Conservation (phyloP, 2,113 vertebrate species). For the Recurvirostra avosetta region DNA sequence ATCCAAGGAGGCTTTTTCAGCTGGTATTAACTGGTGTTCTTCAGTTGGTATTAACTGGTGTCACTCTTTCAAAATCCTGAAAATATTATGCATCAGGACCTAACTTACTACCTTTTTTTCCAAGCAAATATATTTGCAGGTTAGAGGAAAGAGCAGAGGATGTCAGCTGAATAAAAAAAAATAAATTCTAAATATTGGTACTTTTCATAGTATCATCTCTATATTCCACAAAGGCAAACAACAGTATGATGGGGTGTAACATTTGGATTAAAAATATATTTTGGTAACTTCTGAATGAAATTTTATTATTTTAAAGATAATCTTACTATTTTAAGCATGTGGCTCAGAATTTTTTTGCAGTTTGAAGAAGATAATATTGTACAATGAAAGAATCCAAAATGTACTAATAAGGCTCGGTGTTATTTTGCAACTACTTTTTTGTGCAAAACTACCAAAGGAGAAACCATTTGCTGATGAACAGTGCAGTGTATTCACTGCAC, state of each 20-base stretch:
- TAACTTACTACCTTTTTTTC: neutral
- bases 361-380: neutral
- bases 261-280: neutral
- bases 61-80: neutral
- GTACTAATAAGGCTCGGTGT: fast-evolving
- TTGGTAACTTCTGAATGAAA: neutral
- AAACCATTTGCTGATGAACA: neutral
- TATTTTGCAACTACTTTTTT: neutral
- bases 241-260: neutral
- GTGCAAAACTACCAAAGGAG: neutral
- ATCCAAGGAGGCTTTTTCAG: neutral
- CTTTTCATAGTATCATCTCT: neutral
- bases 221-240: neutral
- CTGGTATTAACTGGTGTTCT: neutral
- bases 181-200: neutral
- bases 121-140: neutral
- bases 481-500: neutral
- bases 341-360: neutral
- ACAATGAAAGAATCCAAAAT: neutral
- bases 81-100: neutral
- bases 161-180: neutral
- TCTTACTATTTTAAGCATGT: neutral
- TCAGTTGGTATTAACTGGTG: neutral
- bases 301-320: neutral
- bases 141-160: neutral